Evolutionary conservation across 2,113 vertebrate genomes (phyloP), one percentile per base, ranked within the genome.

Genomic region (Indri indri): DNA sequence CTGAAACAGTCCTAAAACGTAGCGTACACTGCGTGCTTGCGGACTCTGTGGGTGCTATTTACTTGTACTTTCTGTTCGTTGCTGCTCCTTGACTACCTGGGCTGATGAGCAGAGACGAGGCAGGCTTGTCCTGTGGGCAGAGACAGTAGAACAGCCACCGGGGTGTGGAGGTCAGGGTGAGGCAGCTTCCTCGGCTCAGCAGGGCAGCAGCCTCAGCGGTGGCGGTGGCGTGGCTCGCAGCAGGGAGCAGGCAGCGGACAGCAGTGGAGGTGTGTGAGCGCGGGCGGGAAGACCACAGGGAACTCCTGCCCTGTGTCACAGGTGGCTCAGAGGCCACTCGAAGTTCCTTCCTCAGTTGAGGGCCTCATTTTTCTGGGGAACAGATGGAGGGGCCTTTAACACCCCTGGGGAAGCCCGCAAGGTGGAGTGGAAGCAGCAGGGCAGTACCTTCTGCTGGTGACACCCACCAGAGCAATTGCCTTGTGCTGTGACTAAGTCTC

Each of bases 1-100:
- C 8, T 18, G n/a, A 7, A 22, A 82, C 2, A n/a, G 52, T 70
- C 45, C 80, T 63, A 8, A 52, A 81, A 37, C 0, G 0, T 11
- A 12, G 16, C 0, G 1, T 42, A 9, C 3, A 6, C 76, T 32
- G 13, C 4, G 17, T 25, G 57, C 5, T 61, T 37, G 14, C 8
- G 77, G 61, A 12, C n/a, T 50, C 32, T 37, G 1, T 32, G 34
- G 45, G 12, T 52, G 59, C 8, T 12, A 30, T 76, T 40, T 40
- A 40, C 27, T 25, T 40, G 52, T 42, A 13, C 30, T 50, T 45
- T 57, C 6, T 32, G 17, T 95, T 47, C 47, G 68, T 34, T 25
- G 42, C 42, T 8, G 18, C 18, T 68, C 70, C 63, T 37, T 77
- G 25, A 45, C 76, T 34, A 1, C 74, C 14, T 20, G 9, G 32